phyloP scores from a whole-genome alignment of 1,140 invertebrate species.

The Heliconius himera region DNA sequence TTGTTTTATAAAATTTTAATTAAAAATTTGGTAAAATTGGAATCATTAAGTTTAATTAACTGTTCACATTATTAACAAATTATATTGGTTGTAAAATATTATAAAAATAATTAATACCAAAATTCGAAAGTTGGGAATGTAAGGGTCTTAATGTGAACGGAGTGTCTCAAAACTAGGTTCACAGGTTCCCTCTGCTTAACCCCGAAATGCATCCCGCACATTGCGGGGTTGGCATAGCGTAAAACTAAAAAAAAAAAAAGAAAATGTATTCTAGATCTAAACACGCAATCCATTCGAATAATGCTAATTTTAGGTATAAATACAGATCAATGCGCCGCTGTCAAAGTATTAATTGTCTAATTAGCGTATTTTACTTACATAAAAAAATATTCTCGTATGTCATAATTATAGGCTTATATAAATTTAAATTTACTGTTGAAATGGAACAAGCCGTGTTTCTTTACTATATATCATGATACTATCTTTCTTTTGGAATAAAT shows the following conservation, averaged over 20 bases:
- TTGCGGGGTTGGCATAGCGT: no score
- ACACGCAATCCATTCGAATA: background rate
- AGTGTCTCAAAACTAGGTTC: no score
- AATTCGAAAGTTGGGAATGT: no score
- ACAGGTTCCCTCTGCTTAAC: no score
- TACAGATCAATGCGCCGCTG: background rate
- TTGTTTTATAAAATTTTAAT: background rate
- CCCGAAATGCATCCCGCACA: no score
- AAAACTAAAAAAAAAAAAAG: background rate
- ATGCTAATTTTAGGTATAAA: background rate
- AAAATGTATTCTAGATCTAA: background rate
- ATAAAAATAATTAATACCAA: no score
- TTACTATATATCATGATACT: background rate
- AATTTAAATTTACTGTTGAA: background rate
- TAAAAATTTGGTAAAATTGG: background rate
- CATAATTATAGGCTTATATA: background rate
- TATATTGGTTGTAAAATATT: no score
- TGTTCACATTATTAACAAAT: background rate
- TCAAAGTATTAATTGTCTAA: background rate
- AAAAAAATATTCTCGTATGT: background rate
- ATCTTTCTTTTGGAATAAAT: background rate
- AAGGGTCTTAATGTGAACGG: no score
- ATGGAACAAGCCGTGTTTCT: background rate
- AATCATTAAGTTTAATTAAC: background rate
- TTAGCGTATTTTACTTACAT: conserved; percentile 1